Conservation (phyloP, 2,797 vertebrate genomes). For the Sphenodon punctatus region DNA sequence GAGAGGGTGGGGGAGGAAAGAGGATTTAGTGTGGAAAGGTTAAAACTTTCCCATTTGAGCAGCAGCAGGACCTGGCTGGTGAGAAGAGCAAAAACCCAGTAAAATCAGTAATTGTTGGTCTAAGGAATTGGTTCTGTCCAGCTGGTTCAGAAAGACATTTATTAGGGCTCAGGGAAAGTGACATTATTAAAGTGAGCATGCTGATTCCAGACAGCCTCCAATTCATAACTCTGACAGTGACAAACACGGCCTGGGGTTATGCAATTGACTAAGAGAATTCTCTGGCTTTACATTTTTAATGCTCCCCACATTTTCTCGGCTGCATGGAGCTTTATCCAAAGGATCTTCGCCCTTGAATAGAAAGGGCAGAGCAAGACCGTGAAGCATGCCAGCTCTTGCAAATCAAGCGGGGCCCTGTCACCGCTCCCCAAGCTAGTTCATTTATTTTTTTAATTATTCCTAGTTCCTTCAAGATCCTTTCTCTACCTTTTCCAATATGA, state of each 20-base stretch:
- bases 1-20: not conserved
- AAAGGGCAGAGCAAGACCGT: slow-evolving; percentile 40
- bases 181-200: slow-evolving; percentile 28
- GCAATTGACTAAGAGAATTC: slow-evolving; percentile 61
- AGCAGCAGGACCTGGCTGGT: not conserved
- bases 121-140: slow-evolving; percentile 37
- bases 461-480: slow-evolving; percentile 45
- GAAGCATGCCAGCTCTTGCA: slow-evolving; percentile 53
- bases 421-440: slow-evolving; percentile 16
- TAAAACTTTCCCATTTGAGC: not conserved
- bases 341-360: slow-evolving; percentile 54
- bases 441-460: slow-evolving; percentile 61
- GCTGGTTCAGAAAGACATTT: slow-evolving; percentile 50
- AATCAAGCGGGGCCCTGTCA: slow-evolving; percentile 53
- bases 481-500: slow-evolving; percentile 51
- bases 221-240: slow-evolving; percentile 41
- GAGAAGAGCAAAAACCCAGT: not conserved
- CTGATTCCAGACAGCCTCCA: slow-evolving; percentile 42
- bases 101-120: not conserved
- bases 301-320: slow-evolving; percentile 45
- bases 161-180: slow-evolving; percentile 31
- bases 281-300: slow-evolving; percentile 69
- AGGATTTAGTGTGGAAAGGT: not conserved
- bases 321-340: slow-evolving; percentile 26
- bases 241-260: slow-evolving; percentile 51